Evolutionary conservation across 2,113 vertebrate genomes (phyloP).

Genomic region (Chaetodon trifascialis): DNA sequence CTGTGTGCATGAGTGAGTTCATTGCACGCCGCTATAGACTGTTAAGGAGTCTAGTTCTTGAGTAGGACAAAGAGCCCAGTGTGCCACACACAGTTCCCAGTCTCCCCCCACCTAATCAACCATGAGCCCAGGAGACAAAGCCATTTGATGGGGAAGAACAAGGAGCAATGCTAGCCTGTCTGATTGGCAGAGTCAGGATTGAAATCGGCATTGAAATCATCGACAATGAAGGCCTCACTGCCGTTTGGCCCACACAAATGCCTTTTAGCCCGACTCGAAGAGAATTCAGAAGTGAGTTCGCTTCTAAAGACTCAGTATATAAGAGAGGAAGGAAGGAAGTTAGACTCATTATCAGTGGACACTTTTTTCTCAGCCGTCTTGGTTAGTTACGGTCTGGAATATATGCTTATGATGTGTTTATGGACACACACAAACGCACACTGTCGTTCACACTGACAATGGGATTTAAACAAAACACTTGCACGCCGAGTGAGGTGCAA

Average conservation of each 20-base stretch:
- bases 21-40: constrained; percentile 74
- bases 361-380: constrained; percentile 20
- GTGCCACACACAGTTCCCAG: constrained; percentile 70
- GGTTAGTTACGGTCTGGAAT: constrained; percentile 72
- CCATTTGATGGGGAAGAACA: constrained; percentile 61
- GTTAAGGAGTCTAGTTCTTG: constrained; percentile 69
- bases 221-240: constrained; percentile 59
- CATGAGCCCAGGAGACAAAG: constrained; percentile 78
- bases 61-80: constrained; percentile 76
- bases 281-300: constrained; percentile 39
- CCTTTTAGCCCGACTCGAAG: constrained; percentile 55
- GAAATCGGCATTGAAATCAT: constrained; percentile 68
- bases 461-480: constrained; percentile 20
- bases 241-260: constrained; percentile 62
- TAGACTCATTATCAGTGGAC: constrained; percentile 34
- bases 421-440: constrained; percentile 18
- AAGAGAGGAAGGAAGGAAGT: constrained; percentile 48
- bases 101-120: constrained; percentile 77
- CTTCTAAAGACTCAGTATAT: constrained; percentile 25
- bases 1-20: constrained; percentile 56
- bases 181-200: constrained; percentile 72
- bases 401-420: constrained; percentile 68
- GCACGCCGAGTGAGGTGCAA: background rate
- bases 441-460: background rate
- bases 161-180: constrained; percentile 47